Evolutionary conservation across 2,797 vertebrate genomes (phyloP).

Genomic region (Sebastes oblongus): DNA sequence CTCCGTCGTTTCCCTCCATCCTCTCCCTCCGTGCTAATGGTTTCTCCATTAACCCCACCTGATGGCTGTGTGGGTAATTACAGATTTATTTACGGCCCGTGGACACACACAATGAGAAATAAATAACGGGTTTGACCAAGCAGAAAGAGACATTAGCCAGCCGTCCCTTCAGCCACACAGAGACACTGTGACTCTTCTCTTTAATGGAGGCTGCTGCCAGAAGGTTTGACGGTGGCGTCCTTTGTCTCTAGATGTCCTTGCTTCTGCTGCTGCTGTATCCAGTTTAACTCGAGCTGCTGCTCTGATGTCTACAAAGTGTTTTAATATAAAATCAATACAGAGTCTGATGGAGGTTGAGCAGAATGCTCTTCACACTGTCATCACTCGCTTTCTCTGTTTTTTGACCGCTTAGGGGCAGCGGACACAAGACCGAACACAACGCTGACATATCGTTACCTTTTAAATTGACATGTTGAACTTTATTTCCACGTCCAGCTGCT

Average conservation of each 20-base stretch:
- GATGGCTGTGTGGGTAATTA: slow-evolving; percentile 66
- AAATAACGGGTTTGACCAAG: slow-evolving; percentile 57
- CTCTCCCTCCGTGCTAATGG: slow-evolving; percentile 43
- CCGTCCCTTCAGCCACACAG: slow-evolving; percentile 13
- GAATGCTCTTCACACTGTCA: background rate
- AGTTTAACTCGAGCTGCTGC: background rate
- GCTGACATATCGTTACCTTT: background rate
- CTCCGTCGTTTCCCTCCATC: background rate
- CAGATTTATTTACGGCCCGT: slow-evolving; percentile 58
- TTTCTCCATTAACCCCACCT: slow-evolving; percentile 69
- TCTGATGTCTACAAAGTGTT: background rate
- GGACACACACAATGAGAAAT: slow-evolving; percentile 61
- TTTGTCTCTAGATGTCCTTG: background rate
- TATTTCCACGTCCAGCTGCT: too few species aligned
- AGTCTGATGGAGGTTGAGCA: background rate
- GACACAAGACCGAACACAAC: background rate
- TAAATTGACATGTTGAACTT: background rate
- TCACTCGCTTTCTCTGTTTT: too few species aligned
- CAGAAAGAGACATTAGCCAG: slow-evolving; percentile 12
- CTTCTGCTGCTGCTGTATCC: background rate
- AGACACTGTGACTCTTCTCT: background rate
- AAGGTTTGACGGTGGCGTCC: slow-evolving; percentile 10
- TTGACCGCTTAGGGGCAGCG: too few species aligned
- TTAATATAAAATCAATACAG: slow-evolving; percentile 8
- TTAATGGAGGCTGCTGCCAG: slow-evolving; percentile 42